Evolutionary conservation across 2,113 vertebrate genomes (phyloP).

Genomic region (Ibidorhyncha struthersii): DNA sequence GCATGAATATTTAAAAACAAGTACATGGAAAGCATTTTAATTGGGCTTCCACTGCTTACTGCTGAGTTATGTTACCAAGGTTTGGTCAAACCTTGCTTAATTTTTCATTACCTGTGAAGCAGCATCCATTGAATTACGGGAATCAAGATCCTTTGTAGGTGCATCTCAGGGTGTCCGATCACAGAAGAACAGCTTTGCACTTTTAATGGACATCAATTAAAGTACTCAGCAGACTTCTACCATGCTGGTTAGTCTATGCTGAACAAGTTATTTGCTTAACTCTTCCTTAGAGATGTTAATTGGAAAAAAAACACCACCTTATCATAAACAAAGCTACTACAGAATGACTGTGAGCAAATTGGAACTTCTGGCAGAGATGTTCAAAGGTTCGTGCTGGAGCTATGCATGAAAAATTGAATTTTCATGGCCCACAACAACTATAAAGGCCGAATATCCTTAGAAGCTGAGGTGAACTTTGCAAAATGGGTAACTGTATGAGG

Average conservation of each 20-base stretch:
- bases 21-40: slow-evolving; percentile 53
- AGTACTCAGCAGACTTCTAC: not conserved
- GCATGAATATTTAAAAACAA: slow-evolving; percentile 74
- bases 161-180: not conserved
- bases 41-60: slow-evolving; percentile 65
- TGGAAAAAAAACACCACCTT: fast-evolving
- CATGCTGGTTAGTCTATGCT: not conserved
- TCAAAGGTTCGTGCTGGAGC: not conserved
- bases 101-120: slow-evolving; percentile 60
- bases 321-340: not conserved
- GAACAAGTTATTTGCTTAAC: not conserved
- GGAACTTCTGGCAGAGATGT: not conserved
- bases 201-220: slow-evolving; percentile 17
- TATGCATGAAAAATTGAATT: not conserved
- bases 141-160: slow-evolving; percentile 24
- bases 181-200: slow-evolving; percentile 28
- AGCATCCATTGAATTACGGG: slow-evolving; percentile 55
- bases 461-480: not conserved
- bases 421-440: not conserved
- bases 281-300: not conserved
- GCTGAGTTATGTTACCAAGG: slow-evolving; percentile 40
- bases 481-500: not conserved
- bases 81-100: slow-evolving; percentile 63
- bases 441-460: not conserved
- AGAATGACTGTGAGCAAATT: not conserved